Evolutionary conservation across 2,888 invertebrate species (phyloP).

Genomic region (Aspidapion aeneum): DNA sequence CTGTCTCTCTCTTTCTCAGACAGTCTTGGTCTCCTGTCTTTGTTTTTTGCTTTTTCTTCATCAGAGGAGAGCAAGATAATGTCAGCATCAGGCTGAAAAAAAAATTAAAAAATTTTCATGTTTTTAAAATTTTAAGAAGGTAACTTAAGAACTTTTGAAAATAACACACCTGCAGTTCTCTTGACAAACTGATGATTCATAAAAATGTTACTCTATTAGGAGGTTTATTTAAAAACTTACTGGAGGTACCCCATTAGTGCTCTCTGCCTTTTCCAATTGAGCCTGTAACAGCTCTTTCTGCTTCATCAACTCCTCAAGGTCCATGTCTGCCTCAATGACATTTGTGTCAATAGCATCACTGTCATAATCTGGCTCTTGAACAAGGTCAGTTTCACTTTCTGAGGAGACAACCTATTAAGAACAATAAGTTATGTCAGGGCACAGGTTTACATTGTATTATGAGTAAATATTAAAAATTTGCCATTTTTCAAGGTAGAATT

Average conservation of each 20-base stretch:
- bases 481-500: too few species aligned
- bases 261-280: constrained; percentile 68
- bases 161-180: too few species aligned
- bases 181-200: too few species aligned
- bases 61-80: neutral
- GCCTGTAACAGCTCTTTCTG: constrained; percentile 84
- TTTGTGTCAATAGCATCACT: constrained; percentile 68
- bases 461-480: too few species aligned
- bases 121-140: too few species aligned
- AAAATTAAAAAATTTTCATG: neutral
- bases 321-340: constrained; percentile 80
- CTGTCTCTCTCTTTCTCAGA: constrained; percentile 18
- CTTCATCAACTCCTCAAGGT: constrained; percentile 84
- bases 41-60: neutral
- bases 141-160: too few species aligned
- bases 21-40: constrained; percentile 14
- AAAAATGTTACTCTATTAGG: too few species aligned
- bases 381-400: constrained; percentile 59
- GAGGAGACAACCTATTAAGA: constrained; percentile 65
- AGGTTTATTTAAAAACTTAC: too few species aligned
- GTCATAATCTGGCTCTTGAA: constrained; percentile 60
- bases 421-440: constrained; percentile 42
- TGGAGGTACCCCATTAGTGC: too few species aligned
- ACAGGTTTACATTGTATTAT: too few species aligned
- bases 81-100: neutral